Evolutionary conservation across 2,797 vertebrate species (phyloP), one percentile per base, ranked within the genome.

Genomic region (Balearica regulorum): DNA sequence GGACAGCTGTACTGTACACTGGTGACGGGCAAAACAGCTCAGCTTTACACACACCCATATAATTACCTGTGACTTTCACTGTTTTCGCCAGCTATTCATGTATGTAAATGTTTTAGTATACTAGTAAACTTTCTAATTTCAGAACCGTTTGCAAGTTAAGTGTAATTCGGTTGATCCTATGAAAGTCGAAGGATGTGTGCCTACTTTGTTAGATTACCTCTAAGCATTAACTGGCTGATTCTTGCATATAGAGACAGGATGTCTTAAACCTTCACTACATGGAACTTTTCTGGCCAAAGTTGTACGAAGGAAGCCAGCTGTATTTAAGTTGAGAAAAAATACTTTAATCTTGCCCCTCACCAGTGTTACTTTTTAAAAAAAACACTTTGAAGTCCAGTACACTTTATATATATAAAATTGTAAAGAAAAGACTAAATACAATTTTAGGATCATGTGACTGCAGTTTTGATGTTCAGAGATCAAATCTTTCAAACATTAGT

Each of bases 1-100:
- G 97, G 94, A 97, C 93, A 96, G 95, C 93, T 28, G 60, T 93
- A 97, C 94, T 94, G 71, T 98, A 98, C 98, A 98, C 98, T 98
- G 98, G 97, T 96, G 96, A 97, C 6, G 96, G 97, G 97, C 97
- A 96, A 98, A 97, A 95, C 96, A 92, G 95, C 97, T 88, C 94
- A 92, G 93, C 97, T 97, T 96, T 96, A 93, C 87, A 69, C 75
- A 69, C 89, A 58, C 94, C 95, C 75, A 35, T 91, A 51, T 68
- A 49, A 90, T 92, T 93, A 76, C 93, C 92, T 87, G 60, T 87
- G 94, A 94, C 93, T 91, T 83, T 66, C 93, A 92, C 93, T 93
- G 37, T 94, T 96, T 78, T 97, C 91, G 96, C 96, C 88, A 92
- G 93, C 94, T 96, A 51, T 97, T 96, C 90, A 71, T 94, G 82